Evolutionary conservation across 2,797 vertebrate species (phyloP).

Genomic region (Peromyscus aztecus): DNA sequence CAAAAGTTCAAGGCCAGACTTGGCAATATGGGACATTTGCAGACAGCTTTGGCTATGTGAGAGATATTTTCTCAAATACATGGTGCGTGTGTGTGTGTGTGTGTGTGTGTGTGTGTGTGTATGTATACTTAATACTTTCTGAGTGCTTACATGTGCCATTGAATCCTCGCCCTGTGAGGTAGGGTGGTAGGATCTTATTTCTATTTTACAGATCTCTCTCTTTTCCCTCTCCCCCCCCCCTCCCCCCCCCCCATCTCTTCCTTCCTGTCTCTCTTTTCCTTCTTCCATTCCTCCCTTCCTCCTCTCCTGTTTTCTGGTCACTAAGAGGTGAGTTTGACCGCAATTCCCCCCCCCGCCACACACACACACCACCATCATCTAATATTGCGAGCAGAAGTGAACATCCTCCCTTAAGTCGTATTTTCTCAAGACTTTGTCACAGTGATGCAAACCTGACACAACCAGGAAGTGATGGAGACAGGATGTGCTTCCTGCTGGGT

Average conservation of each 20-base stretch:
- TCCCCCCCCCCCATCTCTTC: rapidly evolving
- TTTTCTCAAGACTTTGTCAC: background rate
- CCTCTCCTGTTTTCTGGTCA: background rate
- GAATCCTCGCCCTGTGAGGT: too few species aligned
- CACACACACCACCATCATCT: background rate
- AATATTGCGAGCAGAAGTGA: background rate
- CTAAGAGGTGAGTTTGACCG: background rate
- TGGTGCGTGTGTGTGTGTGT: background rate
- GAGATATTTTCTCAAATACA: background rate
- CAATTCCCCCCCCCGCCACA: background rate
- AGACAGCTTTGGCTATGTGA: background rate
- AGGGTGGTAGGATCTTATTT: background rate
- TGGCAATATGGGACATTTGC: background rate
- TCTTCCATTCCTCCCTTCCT: too few species aligned
- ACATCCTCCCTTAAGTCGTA: background rate
- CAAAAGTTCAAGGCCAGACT: background rate
- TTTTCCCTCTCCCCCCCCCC: too few species aligned
- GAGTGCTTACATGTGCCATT: background rate
- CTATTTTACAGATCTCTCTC: background rate
- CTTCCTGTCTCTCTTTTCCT: too few species aligned
- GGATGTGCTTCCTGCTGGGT: too few species aligned
- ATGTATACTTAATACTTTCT: background rate
- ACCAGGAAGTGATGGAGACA: background rate
- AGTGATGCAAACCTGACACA: background rate
- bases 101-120: background rate